A percentile compares a stretch with the other conserved stretches of the same genome.
phyloP scores from a whole-genome alignment of 2,888 invertebrate genomes.

The Drosophila prostipennis region DNA sequence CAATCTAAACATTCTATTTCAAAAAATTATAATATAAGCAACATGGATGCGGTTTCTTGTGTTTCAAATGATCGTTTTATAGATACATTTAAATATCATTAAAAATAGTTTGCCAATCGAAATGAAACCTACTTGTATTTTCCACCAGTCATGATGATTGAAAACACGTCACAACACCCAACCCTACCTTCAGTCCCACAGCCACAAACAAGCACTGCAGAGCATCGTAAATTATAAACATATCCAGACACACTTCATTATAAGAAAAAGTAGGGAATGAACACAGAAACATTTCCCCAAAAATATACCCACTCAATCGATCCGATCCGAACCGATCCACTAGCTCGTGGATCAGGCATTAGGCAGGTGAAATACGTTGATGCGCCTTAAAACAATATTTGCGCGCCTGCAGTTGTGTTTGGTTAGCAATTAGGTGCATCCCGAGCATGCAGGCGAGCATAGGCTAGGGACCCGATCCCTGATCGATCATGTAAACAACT shows the following conservation, averaged over 20 bases:
- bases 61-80: too few relatives aligned
- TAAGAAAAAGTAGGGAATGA: conserved; percentile 50
- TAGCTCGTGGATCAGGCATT: conserved; percentile 45
- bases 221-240: conserved; percentile 76
- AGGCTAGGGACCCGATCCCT: conserved; percentile 42
- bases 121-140: background rate
- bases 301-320: conserved; percentile 20
- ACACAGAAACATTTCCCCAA: conserved; percentile 17
- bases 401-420: conserved; percentile 61
- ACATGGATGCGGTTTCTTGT: background rate
- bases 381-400: conserved; percentile 76
- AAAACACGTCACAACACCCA: background rate
- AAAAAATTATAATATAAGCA: too few relatives aligned
- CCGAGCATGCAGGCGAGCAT: conserved; percentile 34
- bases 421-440: conserved; percentile 72
- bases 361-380: conserved; percentile 69
- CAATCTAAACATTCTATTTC: too few relatives aligned
- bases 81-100: too few relatives aligned
- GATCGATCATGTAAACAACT: conserved; percentile 74
- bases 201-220: background rate
- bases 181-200: background rate
- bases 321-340: background rate
- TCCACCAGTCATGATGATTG: background rate
- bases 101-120: too few relatives aligned
- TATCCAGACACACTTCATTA: conserved; percentile 69